These are phyloP conservation scores for Drosophila elegans DNA, from an alignment of 1,140 invertebrate species.

Conservation along the genomic window DNA sequence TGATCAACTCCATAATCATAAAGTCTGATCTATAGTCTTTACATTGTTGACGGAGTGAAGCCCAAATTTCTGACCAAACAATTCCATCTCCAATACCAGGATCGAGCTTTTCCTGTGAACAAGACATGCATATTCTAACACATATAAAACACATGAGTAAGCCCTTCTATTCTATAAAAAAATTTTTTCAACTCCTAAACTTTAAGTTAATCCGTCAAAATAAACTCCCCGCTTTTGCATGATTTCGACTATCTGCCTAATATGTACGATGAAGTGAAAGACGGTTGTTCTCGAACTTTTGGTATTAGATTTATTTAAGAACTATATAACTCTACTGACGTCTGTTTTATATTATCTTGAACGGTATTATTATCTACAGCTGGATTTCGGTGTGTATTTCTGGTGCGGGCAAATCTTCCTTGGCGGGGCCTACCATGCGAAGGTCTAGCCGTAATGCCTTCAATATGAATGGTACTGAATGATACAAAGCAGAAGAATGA, in stretches of 20 bases:
- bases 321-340: neutral
- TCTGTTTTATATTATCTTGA: constrained; percentile 2
- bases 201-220: constrained; percentile 3
- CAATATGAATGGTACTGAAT: neutral
- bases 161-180: too few relatives aligned
- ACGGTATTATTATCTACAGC: neutral
- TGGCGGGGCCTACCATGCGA: too few relatives aligned
- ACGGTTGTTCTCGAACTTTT: neutral
- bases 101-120: too few relatives aligned
- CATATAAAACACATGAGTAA: too few relatives aligned
- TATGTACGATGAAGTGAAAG: neutral
- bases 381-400: too few relatives aligned
- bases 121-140: too few relatives aligned
- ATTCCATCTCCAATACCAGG: constrained; percentile 1
- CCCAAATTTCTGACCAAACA: constrained; percentile 10
- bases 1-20: constrained; percentile 14
- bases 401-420: too few relatives aligned
- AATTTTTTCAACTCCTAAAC: constrained; percentile 10
- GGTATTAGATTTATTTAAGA: neutral
- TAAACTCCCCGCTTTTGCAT: constrained; percentile 6
- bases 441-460: neutral
- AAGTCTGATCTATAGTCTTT: constrained; percentile 18
- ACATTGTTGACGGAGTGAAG: constrained; percentile 22
- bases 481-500: neutral
- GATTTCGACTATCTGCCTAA: constrained; percentile 3